Percentiles rank a stretch among this genome's conserved stretches.
phyloP scores from a whole-genome alignment of 2,113 vertebrate genomes.

The Gobio gobio region DNA sequence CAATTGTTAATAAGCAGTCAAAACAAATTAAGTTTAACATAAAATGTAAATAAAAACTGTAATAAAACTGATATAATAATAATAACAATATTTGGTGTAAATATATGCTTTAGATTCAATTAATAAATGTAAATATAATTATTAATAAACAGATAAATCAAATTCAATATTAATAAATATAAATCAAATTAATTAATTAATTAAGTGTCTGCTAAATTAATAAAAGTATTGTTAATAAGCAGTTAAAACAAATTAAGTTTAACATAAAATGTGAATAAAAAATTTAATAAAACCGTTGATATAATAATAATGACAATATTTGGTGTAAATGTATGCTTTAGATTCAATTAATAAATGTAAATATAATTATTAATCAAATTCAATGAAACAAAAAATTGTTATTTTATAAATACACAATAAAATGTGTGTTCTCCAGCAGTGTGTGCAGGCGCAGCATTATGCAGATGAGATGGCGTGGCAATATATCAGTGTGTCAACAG shows the following conservation, averaged over 20 bases:
- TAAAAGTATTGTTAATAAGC: too few relatives aligned
- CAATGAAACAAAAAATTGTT: background rate
- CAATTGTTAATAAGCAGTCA: background rate
- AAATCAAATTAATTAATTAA: too few relatives aligned
- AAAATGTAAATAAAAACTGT: background rate
- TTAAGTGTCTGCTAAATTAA: too few relatives aligned
- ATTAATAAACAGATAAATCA: background rate
- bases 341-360: too few relatives aligned
- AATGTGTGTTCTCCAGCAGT: background rate
- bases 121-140: background rate
- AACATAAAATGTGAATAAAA: too few relatives aligned
- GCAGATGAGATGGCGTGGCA: background rate
- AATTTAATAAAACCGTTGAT: too few relatives aligned
- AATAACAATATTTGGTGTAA: background rate
- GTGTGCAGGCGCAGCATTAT: background rate
- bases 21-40: background rate
- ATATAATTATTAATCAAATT: too few relatives aligned
- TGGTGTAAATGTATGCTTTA: too few relatives aligned
- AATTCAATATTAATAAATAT: too few relatives aligned
- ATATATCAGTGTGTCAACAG: slow-evolving; percentile 15
- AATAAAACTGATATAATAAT: too few relatives aligned
- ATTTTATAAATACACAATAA: background rate
- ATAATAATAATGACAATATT: too few relatives aligned
- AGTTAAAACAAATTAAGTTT: too few relatives aligned
- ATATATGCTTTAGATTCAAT: background rate